phyloP scores from a whole-genome alignment of 2,888 invertebrate species.

The Drosophila quinaria region DNA sequence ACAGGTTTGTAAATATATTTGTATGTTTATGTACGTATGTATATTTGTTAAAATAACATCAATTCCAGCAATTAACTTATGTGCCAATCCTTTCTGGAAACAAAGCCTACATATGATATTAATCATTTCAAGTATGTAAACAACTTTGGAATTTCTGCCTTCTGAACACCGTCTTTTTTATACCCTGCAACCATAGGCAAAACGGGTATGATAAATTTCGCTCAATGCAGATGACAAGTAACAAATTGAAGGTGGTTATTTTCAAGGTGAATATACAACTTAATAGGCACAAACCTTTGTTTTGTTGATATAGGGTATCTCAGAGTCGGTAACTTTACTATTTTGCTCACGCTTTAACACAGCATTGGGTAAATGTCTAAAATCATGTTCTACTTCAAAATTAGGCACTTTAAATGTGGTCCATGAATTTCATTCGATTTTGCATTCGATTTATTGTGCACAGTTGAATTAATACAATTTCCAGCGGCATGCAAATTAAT shows the following conservation, averaged over 20 bases:
- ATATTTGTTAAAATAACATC: slow-evolving; percentile 6
- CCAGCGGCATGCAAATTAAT: slow-evolving; percentile 36
- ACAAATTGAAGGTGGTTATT: too few relatives aligned
- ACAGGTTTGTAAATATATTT: too few relatives aligned
- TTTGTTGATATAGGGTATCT: not conserved
- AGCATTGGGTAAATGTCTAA: not conserved
- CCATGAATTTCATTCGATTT: not conserved
- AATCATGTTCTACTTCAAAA: not conserved
- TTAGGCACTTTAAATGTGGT: slow-evolving; percentile 10
- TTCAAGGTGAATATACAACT: too few relatives aligned
- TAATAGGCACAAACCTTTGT: too few relatives aligned
- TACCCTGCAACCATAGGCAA: not conserved
- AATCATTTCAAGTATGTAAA: slow-evolving; percentile 19
- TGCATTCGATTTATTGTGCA: slow-evolving; percentile 6
- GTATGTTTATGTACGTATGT: not conserved
- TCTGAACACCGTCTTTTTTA: not conserved
- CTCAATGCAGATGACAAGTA: too few relatives aligned
- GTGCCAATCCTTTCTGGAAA: slow-evolving; percentile 31
- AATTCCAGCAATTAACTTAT: slow-evolving; percentile 15
- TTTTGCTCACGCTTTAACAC: not conserved
- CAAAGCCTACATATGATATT: slow-evolving; percentile 11
- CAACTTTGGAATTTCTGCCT: slow-evolving; percentile 10
- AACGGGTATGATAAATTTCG: not conserved
- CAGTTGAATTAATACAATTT: slow-evolving; percentile 11
- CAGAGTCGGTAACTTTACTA: not conserved